Evolutionary conservation across 2,888 invertebrate species (phyloP).

Genomic region (Vandiemenella viatica): DNA sequence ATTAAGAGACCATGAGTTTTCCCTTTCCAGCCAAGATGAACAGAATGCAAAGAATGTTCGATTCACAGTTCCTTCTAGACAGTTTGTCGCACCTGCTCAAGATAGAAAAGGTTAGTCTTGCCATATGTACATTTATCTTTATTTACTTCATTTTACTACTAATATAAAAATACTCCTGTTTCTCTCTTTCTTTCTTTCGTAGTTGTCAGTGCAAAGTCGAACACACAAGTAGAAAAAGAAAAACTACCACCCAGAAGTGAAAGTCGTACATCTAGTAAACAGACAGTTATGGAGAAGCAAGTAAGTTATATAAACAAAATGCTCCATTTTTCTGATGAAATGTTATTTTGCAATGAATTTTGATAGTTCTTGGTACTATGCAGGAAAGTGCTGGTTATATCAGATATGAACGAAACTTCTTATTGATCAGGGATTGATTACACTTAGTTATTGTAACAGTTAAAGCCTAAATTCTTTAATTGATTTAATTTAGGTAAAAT

Average conservation of each 20-base stretch:
- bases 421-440: too few relatives aligned
- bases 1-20: conserved; percentile 61
- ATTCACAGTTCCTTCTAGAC: conserved; percentile 18
- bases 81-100: conserved; percentile 6
- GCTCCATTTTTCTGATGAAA: too few relatives aligned
- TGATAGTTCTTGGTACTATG: too few relatives aligned
- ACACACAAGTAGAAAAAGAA: conserved; percentile 11
- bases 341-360: too few relatives aligned
- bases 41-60: conserved; percentile 26
- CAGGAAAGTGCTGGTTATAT: too few relatives aligned
- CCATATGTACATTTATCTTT: background rate
- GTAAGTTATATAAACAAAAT: too few relatives aligned
- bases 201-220: background rate
- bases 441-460: too few relatives aligned
- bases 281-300: conserved; percentile 70
- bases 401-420: too few relatives aligned
- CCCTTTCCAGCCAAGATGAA: conserved; percentile 27
- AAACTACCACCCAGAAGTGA: conserved; percentile 11
- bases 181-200: background rate
- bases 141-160: background rate
- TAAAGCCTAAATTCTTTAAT: too few relatives aligned
- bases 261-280: conserved; percentile 25
- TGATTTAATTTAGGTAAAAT: too few relatives aligned
- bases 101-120: conserved; percentile 27
- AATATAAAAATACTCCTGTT: background rate